These are phyloP conservation scores for Microplitis demolitor DNA, from an alignment of 1,140 invertebrate genomes.

Conservation along the genomic window DNA sequence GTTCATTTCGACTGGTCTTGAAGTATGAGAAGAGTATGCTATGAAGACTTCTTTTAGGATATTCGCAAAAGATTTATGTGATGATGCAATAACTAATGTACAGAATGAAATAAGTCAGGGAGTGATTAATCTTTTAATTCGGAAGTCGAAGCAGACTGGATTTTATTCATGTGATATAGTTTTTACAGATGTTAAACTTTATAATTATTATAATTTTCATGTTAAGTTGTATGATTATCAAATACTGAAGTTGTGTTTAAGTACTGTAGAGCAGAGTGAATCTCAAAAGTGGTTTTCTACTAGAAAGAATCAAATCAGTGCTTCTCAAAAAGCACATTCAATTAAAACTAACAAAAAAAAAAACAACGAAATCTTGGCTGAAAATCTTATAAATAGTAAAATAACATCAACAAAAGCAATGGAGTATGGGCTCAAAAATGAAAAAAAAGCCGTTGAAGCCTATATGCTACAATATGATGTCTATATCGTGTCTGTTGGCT, in stretches of 20 bases:
- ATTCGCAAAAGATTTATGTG: not conserved
- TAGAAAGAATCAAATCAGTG: not conserved
- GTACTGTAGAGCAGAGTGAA: not conserved
- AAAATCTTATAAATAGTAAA: too few species aligned
- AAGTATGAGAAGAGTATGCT: too few species aligned
- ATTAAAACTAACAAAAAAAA: not conserved
- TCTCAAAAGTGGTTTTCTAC: not conserved
- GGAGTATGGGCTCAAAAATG: too few species aligned
- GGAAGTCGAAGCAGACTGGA: not conserved
- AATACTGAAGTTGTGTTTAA: not conserved
- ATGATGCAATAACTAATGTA: not conserved
- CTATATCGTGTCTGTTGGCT: slow-evolving; percentile 29
- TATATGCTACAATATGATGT: too few species aligned
- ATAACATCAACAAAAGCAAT: too few species aligned
- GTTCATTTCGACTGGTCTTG: too few species aligned
- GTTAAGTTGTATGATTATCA: not conserved
- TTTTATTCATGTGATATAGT: not conserved
- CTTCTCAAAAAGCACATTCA: not conserved
- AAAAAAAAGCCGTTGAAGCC: too few species aligned
- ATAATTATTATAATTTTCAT: not conserved
- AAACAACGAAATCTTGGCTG: too few species aligned
- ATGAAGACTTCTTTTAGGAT: too few species aligned
- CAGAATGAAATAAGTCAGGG: not conserved
- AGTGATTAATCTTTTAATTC: not conserved
- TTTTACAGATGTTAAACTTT: not conserved